Evolutionary conservation across 2,113 vertebrate species (phyloP).

Genomic region (Cephalopterus ornatus): DNA sequence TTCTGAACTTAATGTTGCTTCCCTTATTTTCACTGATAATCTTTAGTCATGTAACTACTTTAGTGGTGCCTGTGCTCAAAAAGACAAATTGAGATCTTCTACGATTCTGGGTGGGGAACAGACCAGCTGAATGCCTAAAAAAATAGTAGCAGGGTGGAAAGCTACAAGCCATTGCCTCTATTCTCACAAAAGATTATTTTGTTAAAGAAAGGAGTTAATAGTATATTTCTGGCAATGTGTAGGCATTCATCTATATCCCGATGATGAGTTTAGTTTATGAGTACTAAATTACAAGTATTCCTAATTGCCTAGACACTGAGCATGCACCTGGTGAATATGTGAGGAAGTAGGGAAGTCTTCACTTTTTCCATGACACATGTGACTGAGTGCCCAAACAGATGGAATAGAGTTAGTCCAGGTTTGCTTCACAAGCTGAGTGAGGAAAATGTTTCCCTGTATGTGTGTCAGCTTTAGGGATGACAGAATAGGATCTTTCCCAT

Average conservation of each 20-base stretch:
- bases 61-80: neutral
- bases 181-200: neutral
- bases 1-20: neutral
- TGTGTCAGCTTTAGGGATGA: neutral
- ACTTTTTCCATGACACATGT: neutral
- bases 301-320: neutral
- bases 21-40: neutral
- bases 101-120: neutral
- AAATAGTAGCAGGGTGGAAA: neutral
- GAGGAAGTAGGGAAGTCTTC: neutral
- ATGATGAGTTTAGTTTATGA: neutral
- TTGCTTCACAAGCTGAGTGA: neutral
- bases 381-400: neutral
- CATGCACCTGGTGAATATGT: neutral
- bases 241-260: neutral
- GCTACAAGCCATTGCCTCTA: neutral
- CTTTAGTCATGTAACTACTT: neutral
- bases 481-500: neutral
- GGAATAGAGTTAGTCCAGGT: neutral
- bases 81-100: neutral
- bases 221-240: neutral
- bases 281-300: neutral
- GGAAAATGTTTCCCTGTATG: neutral
- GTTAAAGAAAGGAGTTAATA: neutral
- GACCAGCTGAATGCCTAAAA: neutral